Evolutionary conservation across 2,797 vertebrate genomes (phyloP).

Genomic region (Sebastiscus tertius): DNA sequence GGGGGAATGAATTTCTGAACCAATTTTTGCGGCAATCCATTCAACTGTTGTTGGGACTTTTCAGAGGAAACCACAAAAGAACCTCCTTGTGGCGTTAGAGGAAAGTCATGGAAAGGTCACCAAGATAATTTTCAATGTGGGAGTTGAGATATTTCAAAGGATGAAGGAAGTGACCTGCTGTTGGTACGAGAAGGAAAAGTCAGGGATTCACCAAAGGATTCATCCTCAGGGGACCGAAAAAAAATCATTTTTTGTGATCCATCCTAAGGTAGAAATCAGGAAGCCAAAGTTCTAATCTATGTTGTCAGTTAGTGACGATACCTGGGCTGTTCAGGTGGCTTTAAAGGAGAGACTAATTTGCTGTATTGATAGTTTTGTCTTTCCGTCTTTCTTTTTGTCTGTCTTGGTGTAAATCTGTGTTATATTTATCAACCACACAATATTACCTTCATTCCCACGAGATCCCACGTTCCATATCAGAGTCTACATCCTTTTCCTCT

Average conservation of each 20-base stretch:
- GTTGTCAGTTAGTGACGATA: neutral
- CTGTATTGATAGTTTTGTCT: neutral
- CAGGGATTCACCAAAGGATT: neutral
- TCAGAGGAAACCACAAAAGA: neutral
- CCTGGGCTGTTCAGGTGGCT: neutral
- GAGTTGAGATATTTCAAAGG: neutral
- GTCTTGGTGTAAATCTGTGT: neutral
- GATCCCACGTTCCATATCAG: neutral
- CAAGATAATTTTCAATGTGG: neutral
- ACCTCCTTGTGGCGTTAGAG: neutral
- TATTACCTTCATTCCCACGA: neutral
- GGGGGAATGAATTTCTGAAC: neutral
- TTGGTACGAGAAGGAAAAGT: no score
- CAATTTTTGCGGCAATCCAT: neutral
- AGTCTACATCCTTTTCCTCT: constrained; percentile 20
- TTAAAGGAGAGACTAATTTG: neutral
- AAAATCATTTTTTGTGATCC: neutral
- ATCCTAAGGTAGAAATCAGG: neutral
- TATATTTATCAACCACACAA: neutral
- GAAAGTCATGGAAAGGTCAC: neutral
- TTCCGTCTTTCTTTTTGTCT: no score
- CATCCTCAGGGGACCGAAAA: neutral
- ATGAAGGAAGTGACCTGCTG: no score
- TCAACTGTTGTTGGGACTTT: neutral
- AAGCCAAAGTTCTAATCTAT: neutral